These are phyloP conservation scores for Chrysolina oricalcia DNA, from an alignment of 2,888 invertebrate genomes.

Conservation along the genomic window DNA sequence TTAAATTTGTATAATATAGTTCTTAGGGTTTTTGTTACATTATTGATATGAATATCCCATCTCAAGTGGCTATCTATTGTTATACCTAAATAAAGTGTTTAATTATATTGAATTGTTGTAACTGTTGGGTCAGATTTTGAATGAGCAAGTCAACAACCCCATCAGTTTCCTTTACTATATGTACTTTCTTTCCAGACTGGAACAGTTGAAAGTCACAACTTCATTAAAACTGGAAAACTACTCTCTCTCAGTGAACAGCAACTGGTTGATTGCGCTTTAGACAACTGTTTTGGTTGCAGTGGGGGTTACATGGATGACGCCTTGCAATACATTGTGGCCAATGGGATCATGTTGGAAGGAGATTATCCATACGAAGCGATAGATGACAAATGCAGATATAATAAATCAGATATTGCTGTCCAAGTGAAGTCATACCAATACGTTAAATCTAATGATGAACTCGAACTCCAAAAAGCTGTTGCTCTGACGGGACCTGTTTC, in stretches of 20 bases:
- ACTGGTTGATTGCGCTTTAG: conserved; percentile 86
- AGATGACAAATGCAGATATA: conserved; percentile 82
- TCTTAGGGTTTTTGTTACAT: no score
- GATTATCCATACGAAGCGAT: conserved; percentile 84
- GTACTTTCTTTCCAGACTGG: conserved; percentile 79
- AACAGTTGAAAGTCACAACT: conserved; percentile 90
- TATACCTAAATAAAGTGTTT: no score
- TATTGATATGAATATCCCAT: no score
- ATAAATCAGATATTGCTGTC: conserved; percentile 80
- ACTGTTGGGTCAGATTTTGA: no score
- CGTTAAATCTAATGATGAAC: conserved; percentile 69
- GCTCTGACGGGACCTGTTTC: conserved; percentile 53
- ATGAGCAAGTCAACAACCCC: neutral
- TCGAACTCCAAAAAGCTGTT: conserved; percentile 49
- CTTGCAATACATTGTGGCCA: conserved; percentile 86
- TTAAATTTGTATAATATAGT: no score
- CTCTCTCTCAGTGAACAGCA: conserved; percentile 93
- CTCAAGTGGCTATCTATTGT: no score
- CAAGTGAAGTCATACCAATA: conserved; percentile 87
- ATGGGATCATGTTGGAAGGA: conserved; percentile 88
- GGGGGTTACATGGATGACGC: conserved; percentile 89
- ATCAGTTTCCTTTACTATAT: neutral
- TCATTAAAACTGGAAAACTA: conserved; percentile 82
- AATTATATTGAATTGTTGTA: no score
- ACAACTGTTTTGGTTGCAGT: conserved; percentile 91